Conservation (phyloP, 2,113 vertebrate species). For the Ceyx cyanopectus region DNA sequence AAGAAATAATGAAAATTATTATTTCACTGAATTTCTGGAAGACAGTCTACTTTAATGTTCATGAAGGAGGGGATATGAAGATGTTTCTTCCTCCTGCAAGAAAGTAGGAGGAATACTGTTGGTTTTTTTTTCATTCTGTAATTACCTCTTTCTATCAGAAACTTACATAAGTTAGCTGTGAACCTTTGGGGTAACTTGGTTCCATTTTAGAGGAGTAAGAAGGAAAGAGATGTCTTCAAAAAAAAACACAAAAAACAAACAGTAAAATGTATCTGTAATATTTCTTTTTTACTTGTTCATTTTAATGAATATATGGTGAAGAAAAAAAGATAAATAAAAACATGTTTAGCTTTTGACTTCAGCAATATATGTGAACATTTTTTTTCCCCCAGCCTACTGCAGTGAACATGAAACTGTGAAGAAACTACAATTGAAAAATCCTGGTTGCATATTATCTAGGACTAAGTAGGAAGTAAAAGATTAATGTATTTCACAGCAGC, state of each 20-base stretch:
- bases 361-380: not conserved
- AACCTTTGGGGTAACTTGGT: not conserved
- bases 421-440: fast-evolving
- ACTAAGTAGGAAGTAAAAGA: not conserved
- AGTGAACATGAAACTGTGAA: not conserved
- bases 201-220: not conserved
- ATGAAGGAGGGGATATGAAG: not conserved
- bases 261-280: not conserved
- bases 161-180: no score
- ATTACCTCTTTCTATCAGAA: not conserved
- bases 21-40: not conserved
- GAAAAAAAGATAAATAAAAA: not conserved
- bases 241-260: not conserved
- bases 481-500: not conserved
- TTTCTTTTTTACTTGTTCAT: not conserved
- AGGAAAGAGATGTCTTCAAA: not conserved
- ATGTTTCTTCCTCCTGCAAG: not conserved
- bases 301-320: not conserved
- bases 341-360: not conserved
- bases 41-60: not conserved
- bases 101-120: fast-evolving
- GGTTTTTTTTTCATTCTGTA: not conserved
- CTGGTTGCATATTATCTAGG: not conserved
- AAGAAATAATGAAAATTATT: not conserved
- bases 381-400: not conserved